These are phyloP conservation scores for Cotesia chilonis DNA, from an alignment of 1,140 invertebrate genomes.

Conservation along the genomic window DNA sequence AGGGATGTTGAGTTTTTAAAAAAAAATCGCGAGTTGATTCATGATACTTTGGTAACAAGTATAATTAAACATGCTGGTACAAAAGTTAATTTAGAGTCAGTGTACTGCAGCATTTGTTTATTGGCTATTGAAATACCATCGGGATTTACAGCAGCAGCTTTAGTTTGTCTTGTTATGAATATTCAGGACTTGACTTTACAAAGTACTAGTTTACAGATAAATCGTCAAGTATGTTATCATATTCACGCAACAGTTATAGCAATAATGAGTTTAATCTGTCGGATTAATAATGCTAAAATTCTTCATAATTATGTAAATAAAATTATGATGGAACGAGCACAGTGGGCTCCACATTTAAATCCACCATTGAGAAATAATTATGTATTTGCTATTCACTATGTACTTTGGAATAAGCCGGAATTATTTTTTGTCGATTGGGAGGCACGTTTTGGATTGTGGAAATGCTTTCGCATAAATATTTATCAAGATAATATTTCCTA, in stretches of 20 bases:
- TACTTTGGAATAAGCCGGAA: slow-evolving; percentile 70
- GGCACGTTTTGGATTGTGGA: slow-evolving; percentile 70
- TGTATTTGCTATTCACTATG: slow-evolving; percentile 66
- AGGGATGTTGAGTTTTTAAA: slow-evolving; percentile 65
- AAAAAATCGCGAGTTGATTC: slow-evolving; percentile 63
- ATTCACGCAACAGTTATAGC: slow-evolving; percentile 69
- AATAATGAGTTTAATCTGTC: slow-evolving; percentile 69
- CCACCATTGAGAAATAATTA: slow-evolving; percentile 68
- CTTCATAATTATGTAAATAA: slow-evolving; percentile 69
- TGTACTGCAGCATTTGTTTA: slow-evolving; percentile 67
- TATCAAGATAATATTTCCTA: no score
- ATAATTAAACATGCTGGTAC: slow-evolving; percentile 60
- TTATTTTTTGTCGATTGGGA: slow-evolving; percentile 73
- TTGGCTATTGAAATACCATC: slow-evolving; percentile 69
- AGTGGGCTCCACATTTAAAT: slow-evolving; percentile 71
- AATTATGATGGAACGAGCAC: slow-evolving; percentile 66
- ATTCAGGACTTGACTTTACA: slow-evolving; percentile 66
- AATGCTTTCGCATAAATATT: slow-evolving; percentile 61
- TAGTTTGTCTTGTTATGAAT: slow-evolving; percentile 68
- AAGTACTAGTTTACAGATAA: slow-evolving; percentile 39
- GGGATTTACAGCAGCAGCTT: slow-evolving; percentile 67
- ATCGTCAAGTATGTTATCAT: slow-evolving; percentile 58
- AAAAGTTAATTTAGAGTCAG: slow-evolving; percentile 64
- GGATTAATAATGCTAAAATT: slow-evolving; percentile 68
- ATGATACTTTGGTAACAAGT: slow-evolving; percentile 63